Evolutionary conservation across 2,888 invertebrate genomes (phyloP).

Genomic region (Pseudolycoriella hygida): DNA sequence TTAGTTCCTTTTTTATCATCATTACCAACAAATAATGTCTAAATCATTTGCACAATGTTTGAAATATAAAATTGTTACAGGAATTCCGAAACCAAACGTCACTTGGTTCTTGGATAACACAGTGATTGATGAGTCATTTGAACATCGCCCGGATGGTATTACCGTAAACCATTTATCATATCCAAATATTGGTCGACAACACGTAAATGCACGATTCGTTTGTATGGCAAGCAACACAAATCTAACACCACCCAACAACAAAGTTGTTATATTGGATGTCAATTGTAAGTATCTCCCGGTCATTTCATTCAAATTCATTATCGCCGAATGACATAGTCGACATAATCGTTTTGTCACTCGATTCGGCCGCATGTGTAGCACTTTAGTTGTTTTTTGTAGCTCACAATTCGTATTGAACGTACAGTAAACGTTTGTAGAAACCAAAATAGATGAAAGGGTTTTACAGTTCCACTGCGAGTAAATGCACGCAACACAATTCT

Average conservation of each 20-base stretch:
- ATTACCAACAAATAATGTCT: too few relatives aligned
- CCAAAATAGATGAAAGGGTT: too few relatives aligned
- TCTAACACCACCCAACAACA: slow-evolving; percentile 57
- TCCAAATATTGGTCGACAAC: slow-evolving; percentile 63
- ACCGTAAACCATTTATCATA: slow-evolving; percentile 66
- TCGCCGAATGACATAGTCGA: neutral
- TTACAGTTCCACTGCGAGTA: too few relatives aligned
- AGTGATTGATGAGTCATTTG: slow-evolving; percentile 68
- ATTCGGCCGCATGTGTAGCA: neutral
- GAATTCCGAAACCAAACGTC: slow-evolving; percentile 58
- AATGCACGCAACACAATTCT: too few relatives aligned
- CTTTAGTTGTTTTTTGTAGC: too few relatives aligned
- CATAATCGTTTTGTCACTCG: neutral
- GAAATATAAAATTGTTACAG: slow-evolving; percentile 27
- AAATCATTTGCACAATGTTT: too few relatives aligned
- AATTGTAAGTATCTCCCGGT: slow-evolving; percentile 50
- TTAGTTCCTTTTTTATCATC: too few relatives aligned
- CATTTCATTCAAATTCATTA: too few relatives aligned
- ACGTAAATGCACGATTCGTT: slow-evolving; percentile 64
- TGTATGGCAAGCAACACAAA: slow-evolving; percentile 82
- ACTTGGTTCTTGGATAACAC: slow-evolving; percentile 75
- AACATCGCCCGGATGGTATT: slow-evolving; percentile 45
- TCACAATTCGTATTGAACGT: too few relatives aligned
- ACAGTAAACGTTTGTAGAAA: too few relatives aligned
- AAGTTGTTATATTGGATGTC: slow-evolving; percentile 63